Evolutionary conservation across 53 echinoderm and acorn worm genomes (phyloP).

Genomic region (Paelopatides confundens): DNA sequence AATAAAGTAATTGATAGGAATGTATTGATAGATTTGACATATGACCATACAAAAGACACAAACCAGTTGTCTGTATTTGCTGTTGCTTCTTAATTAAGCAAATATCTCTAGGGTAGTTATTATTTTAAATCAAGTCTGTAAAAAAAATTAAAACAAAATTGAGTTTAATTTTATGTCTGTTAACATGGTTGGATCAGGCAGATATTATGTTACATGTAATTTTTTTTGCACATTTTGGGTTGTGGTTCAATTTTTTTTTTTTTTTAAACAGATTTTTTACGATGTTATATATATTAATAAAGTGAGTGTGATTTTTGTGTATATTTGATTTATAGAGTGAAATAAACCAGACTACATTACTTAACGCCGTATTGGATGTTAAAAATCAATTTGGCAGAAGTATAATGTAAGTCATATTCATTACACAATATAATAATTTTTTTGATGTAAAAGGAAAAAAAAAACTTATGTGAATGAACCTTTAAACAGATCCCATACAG

Average conservation of each 20-base stretch:
- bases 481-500: conserved; percentile 43
- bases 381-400: background rate
- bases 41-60: background rate
- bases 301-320: no score
- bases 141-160: background rate
- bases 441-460: background rate
- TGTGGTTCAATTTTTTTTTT: no score
- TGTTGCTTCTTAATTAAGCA: background rate
- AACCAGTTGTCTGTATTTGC: no score
- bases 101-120: background rate
- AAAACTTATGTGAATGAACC: background rate
- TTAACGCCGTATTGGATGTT: background rate
- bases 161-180: background rate
- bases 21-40: background rate
- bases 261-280: no score
- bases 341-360: no score
- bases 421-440: background rate
- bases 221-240: no score
- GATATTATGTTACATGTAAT: background rate
- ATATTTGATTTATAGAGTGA: no score
- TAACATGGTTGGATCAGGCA: background rate
- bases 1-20: background rate
- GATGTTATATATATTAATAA: no score
- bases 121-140: background rate
- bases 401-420: background rate